Conservation (phyloP, 2,113 vertebrate genomes). For the Pleuronectes platessa region DNA sequence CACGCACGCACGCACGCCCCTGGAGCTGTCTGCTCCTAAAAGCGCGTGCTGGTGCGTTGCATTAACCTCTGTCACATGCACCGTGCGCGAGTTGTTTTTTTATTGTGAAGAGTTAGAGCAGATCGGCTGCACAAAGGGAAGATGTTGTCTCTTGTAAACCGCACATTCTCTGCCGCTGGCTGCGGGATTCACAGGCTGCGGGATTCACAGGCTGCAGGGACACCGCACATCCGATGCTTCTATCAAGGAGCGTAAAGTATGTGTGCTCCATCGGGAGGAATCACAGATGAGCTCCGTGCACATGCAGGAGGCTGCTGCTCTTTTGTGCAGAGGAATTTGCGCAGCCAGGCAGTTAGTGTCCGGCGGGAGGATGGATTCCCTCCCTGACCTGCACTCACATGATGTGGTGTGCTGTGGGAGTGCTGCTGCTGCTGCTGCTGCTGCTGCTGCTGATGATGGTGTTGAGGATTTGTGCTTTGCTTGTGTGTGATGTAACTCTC, state of each 20-base stretch:
- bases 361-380: constrained; percentile 1
- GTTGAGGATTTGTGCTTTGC: constrained; percentile 12
- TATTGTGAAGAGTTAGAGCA: constrained; percentile 9
- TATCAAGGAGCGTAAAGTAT: too few species aligned
- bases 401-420: constrained; percentile 2
- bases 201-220: constrained; percentile 32
- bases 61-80: constrained; percentile 17
- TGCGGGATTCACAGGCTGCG: constrained; percentile 36
- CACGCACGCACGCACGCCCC: neutral
- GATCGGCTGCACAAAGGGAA: neutral
- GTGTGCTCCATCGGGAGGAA: neutral
- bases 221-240: neutral
- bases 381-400: constrained; percentile 26
- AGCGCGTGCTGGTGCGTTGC: constrained; percentile 7
- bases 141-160: constrained; percentile 36
- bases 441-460: too few species aligned
- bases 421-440: constrained; percentile 10
- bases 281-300: neutral
- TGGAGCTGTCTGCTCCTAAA: neutral
- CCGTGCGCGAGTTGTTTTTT: constrained; percentile 1
- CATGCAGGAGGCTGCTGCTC: neutral
- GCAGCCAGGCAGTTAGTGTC: constrained; percentile 16
- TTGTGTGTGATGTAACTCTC: constrained; percentile 60
- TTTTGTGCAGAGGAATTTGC: constrained; percentile 18
- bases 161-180: constrained; percentile 22